These are phyloP conservation scores for Empis livida DNA, from an alignment of 2,888 invertebrate species.

Conservation along the genomic window DNA sequence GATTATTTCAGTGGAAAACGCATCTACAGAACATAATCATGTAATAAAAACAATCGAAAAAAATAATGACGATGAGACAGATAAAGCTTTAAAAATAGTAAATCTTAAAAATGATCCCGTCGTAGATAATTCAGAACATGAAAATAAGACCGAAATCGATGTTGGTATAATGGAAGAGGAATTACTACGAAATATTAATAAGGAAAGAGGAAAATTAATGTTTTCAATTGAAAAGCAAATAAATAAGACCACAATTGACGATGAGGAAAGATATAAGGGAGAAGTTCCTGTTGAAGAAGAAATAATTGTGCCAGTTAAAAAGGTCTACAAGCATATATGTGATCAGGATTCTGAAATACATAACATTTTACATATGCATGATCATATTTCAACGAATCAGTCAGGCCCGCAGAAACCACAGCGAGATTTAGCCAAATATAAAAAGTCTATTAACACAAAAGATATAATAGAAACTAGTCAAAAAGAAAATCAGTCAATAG, in stretches of 20 bases:
- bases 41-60: neutral
- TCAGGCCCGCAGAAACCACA: constrained; percentile 15
- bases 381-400: neutral
- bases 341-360: constrained; percentile 12
- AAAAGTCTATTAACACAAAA: constrained; percentile 4
- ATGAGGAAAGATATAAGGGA: constrained; percentile 5
- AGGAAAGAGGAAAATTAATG: constrained; percentile 8
- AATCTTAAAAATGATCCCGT: neutral
- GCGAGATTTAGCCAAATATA: constrained; percentile 15
- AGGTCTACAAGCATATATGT: constrained; percentile 8
- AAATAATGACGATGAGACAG: neutral
- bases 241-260: constrained; percentile 1
- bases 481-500: neutral
- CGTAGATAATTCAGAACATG: too few relatives aligned
- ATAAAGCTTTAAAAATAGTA: neutral
- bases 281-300: constrained; percentile 14
- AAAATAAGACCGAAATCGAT: neutral
- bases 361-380: constrained; percentile 1
- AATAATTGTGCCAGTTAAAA: constrained; percentile 10
- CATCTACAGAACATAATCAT: neutral
- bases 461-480: neutral
- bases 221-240: constrained; percentile 7
- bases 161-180: constrained; percentile 3
- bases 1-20: neutral
- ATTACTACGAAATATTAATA: constrained; percentile 5